These are phyloP conservation scores for Sisyra nigra DNA, from an alignment of 2,888 invertebrate genomes.

Conservation along the genomic window DNA sequence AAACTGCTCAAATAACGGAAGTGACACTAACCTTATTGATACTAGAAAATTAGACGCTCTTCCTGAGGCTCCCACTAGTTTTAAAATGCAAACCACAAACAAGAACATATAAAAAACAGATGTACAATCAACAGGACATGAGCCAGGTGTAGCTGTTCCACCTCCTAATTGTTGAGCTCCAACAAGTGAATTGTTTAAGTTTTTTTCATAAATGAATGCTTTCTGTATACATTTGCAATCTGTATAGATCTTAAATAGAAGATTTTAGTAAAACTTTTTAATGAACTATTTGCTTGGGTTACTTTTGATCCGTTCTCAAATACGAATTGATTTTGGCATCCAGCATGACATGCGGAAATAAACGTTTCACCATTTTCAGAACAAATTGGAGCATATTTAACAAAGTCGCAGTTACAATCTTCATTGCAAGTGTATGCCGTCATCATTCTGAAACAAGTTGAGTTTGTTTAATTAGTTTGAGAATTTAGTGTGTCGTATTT, in stretches of 20 bases:
- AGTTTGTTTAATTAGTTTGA: not conserved
- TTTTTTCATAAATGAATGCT: slow-evolving; percentile 6
- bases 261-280: not conserved
- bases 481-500: slow-evolving; percentile 14
- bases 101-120: slow-evolving; percentile 36
- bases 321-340: slow-evolving; percentile 36
- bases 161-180: slow-evolving; percentile 11
- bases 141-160: slow-evolving; percentile 30
- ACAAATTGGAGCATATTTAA: slow-evolving; percentile 59
- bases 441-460: slow-evolving; percentile 21
- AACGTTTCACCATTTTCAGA: slow-evolving; percentile 46
- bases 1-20: no score
- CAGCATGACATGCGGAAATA: slow-evolving; percentile 69
- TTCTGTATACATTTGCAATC: slow-evolving; percentile 31
- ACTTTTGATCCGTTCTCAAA: slow-evolving; percentile 30
- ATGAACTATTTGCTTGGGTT: slow-evolving; percentile 2
- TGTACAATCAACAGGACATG: slow-evolving; percentile 39
- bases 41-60: slow-evolving; percentile 44
- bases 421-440: slow-evolving; percentile 38
- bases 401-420: slow-evolving; percentile 50
- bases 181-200: slow-evolving; percentile 1
- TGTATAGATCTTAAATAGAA: slow-evolving; percentile 23
- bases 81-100: slow-evolving; percentile 35
- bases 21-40: slow-evolving; percentile 32
- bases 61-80: slow-evolving; percentile 41